Conservation (phyloP, 2,888 invertebrate genomes). For the Laspeyria flexula region DNA sequence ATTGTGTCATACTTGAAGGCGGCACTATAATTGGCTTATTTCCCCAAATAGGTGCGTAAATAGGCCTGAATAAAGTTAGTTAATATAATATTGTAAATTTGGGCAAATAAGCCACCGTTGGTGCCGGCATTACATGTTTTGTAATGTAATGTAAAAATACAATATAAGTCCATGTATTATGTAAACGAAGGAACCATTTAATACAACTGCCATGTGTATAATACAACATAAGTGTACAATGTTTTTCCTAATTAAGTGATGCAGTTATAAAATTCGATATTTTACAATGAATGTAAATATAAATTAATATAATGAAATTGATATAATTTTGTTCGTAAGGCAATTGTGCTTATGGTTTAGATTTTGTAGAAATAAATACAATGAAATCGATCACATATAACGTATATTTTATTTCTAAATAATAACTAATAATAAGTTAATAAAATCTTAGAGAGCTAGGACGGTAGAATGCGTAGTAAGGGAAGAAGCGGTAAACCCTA, state of each 20-base stretch:
- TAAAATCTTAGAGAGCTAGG: constrained; percentile 77
- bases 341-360: constrained; percentile 61
- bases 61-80: neutral
- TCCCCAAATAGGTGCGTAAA: neutral
- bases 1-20: constrained; percentile 38
- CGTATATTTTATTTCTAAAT: constrained; percentile 15
- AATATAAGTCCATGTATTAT: constrained; percentile 41
- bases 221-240: constrained; percentile 60
- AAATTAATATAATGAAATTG: constrained; percentile 48
- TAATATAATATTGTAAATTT: neutral
- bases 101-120: neutral
- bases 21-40: neutral
- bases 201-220: constrained; percentile 62
- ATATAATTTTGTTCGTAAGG: constrained; percentile 49
- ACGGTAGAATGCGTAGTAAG: constrained; percentile 65
- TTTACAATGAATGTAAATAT: constrained; percentile 52
- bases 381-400: constrained; percentile 42
- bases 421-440: constrained; percentile 46
- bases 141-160: constrained; percentile 41
- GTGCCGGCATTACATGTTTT: constrained; percentile 10
- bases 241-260: constrained; percentile 49
- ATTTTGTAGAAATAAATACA: constrained; percentile 70
- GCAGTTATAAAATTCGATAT: constrained; percentile 52
- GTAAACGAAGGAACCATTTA: constrained; percentile 44
- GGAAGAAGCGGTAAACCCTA: constrained; percentile 59